Base-by-base conservation (phyloP, 1,140 invertebrate species). In the Calosoma granatense region DNA sequence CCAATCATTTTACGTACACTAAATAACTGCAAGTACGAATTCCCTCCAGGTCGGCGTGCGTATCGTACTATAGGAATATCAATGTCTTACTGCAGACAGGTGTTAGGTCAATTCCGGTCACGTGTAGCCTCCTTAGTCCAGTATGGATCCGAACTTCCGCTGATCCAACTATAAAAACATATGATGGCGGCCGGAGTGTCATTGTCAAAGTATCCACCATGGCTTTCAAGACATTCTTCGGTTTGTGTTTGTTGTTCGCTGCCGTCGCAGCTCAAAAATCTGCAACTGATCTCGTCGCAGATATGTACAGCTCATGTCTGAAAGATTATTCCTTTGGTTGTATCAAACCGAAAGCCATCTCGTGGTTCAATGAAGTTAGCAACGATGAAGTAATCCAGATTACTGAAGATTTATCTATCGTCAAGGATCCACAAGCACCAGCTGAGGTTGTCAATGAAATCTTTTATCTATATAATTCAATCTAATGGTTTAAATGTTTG, bases 311-410 rank as follows among this genome's bases (percentile, higher is more conserved):
- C 30, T 74, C 77, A 68, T 86, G 84, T 64, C 64, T 85, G 12
- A 78, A 78, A 63, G 76, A 81, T 61, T 79, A 82, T 63, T 82
- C 80, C 43, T 71, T 80, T 52, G 75, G 76, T 54, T 90, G 88
- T 71, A 83, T 85, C 36, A 85, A 87, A 63, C 87, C 87, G 9
- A 87, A 86, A 70, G 78, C 88, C 14, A 67, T 89, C 58, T 73
- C 80, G 51, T 90, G 87, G 78, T 76, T 89, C 39, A 83, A 79
- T 59, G 72, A 78, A 20, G 84, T 83, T 2, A 71, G 78, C 20
- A 77, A 82, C 58, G 76, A 85, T 61, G 80, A 85, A 23, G 80
- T 81, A 63, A 81, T 90, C 56, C 78, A 78, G 15, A 79, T 90
- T 47, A 89, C 86, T 1, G 78, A 87, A 2, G 83, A 88, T 61